A percentile compares a stretch with the other conserved stretches of the same genome.
phyloP scores from a whole-genome alignment of 2,797 vertebrate genomes.

The Anguilla obscura region DNA sequence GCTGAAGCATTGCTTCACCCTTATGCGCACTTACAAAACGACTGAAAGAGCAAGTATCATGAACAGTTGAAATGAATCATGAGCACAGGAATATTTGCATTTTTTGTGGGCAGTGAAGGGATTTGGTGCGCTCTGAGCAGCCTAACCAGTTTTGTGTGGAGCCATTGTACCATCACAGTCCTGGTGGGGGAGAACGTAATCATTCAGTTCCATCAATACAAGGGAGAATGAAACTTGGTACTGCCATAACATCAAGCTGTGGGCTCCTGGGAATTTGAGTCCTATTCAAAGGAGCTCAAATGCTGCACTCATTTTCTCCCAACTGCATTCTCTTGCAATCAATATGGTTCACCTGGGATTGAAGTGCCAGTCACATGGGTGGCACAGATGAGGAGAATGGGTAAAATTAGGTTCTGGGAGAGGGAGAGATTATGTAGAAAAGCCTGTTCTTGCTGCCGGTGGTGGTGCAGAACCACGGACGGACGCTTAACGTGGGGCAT shows the following conservation, averaged over 20 bases:
- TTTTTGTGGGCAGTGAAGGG: background rate
- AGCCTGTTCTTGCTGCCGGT: background rate
- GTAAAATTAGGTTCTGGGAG: background rate
- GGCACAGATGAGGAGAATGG: background rate
- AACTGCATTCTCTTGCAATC: background rate
- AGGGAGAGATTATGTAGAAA: background rate
- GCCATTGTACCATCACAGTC: background rate
- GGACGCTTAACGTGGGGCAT: background rate
- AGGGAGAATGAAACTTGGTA: background rate
- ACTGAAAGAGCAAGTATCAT: background rate
- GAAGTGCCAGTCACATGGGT: background rate
- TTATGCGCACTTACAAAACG: background rate
- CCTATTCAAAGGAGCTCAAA: background rate
- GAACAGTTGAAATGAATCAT: background rate
- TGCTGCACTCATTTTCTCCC: background rate
- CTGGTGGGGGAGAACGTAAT: background rate
- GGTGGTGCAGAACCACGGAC: too few species aligned
- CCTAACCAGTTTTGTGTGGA: constrained; percentile 4
- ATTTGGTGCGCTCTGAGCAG: background rate
- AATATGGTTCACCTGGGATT: background rate
- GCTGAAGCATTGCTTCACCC: background rate
- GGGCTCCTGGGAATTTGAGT: background rate
- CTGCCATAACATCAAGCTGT: background rate
- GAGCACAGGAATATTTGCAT: background rate
- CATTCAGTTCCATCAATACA: background rate